Percentiles rank a stretch among this genome's conserved stretches.
phyloP scores from a whole-genome alignment of 2,797 vertebrate species.

The Sebastes minor region DNA sequence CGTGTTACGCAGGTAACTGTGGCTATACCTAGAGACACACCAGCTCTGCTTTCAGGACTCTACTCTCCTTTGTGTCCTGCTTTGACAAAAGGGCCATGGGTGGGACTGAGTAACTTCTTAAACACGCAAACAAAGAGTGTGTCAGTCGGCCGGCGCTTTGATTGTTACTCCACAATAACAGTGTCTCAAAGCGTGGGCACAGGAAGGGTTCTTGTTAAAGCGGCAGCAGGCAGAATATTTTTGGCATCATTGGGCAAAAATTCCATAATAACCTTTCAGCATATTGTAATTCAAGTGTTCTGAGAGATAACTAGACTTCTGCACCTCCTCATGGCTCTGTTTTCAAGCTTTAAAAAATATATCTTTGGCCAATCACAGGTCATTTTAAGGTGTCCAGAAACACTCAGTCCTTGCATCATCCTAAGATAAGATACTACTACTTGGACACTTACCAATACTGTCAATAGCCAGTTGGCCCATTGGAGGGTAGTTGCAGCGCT shows the following conservation, averaged over 20 bases:
- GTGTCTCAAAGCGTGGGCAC: slow-evolving; percentile 27
- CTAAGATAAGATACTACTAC: neutral
- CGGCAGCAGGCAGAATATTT: too few species aligned
- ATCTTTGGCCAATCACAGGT: too few species aligned
- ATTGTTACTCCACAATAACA: slow-evolving; percentile 36
- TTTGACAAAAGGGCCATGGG: slow-evolving; percentile 68
- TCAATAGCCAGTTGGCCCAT: slow-evolving; percentile 86
- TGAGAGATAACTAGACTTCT: too few species aligned
- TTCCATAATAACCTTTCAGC: too few species aligned
- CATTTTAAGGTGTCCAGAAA: neutral
- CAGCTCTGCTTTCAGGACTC: slow-evolving; percentile 70
- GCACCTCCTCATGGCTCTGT: too few species aligned
- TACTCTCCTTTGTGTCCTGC: slow-evolving; percentile 59
- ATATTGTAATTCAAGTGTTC: too few species aligned
- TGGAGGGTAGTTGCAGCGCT: slow-evolving; percentile 90
- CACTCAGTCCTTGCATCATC: neutral
- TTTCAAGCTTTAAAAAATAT: too few species aligned
- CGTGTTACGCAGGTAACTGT: slow-evolving; percentile 55
- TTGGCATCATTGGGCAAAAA: too few species aligned
- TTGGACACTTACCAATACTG: slow-evolving; percentile 83
- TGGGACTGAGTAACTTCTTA: slow-evolving; percentile 70
- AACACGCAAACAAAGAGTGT: slow-evolving; percentile 70
- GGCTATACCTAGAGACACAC: slow-evolving; percentile 62
- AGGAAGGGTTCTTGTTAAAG: slow-evolving; percentile 15
- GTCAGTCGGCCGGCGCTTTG: slow-evolving; percentile 54